Base-by-base conservation (phyloP, 1,140 invertebrate genomes). In the Eupristina koningsbergeri region DNA sequence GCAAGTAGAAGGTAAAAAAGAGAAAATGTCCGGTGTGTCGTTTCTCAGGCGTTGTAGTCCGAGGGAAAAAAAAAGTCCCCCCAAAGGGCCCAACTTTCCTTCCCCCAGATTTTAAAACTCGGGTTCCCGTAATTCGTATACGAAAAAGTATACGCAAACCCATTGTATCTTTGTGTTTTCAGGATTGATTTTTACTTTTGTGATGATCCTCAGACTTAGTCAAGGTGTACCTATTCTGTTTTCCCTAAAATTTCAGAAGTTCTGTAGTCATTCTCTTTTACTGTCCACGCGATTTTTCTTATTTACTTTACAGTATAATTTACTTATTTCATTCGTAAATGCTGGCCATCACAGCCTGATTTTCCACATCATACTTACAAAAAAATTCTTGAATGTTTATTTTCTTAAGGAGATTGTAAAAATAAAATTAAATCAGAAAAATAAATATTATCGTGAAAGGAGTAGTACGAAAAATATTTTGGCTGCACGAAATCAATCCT, bases 131-230 rank as follows among this genome's bases (percentile, higher is more conserved):
- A 31, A 80, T 63, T 36, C 41, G 50, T 26, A 58, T 58, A 22
- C 53, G 22, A 58, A 29, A 71, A 58, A 61, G 47, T 81, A 34
- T 64, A 29, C 41, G 71, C 80, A 26, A 71, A 39, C 41, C 7
- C 53, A 74, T 81, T 81, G 71, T 81, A 29, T 61, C 19, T 81
- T 41, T 73, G 34, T 13, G 17, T 71, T 58, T 34, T 34, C 3
- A 36, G 71, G 53, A 53, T 41, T 81, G 39, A 74, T 39, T 53
- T 74, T 58, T 39, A 45, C n/a, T 67, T 67, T 71, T 67, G 39
- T 71, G 17, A 71, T 41, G 67, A 71, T 71, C 67, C n/a, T 50
- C 64, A 47, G 58, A 53, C 50, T 80, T 53, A 34, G 63, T 73
- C 36, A 39, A 61, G 69, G 26, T 74, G 39, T 31, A n/a, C n/a